Evolutionary conservation across 2,113 vertebrate genomes (phyloP).

Genomic region (Ochotona princeps): DNA sequence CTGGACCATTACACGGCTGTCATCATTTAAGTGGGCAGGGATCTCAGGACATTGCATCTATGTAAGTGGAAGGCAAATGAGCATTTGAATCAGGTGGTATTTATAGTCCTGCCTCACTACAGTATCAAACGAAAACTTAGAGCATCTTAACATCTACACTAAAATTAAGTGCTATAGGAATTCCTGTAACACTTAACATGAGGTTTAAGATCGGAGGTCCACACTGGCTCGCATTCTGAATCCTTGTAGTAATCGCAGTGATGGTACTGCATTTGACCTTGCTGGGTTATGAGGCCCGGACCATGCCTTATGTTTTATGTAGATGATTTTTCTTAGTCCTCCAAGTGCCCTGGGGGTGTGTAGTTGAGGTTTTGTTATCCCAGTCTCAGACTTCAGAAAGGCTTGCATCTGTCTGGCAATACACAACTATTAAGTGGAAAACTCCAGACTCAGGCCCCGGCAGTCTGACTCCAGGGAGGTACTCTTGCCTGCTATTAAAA

Average conservation of each 20-base stretch:
- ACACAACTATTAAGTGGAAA: constrained; percentile 18
- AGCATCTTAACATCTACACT: constrained; percentile 10
- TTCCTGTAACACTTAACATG: constrained; percentile 9
- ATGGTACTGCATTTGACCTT: neutral
- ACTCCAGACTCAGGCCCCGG: constrained; percentile 21
- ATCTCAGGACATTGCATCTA: neutral
- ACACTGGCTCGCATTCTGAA: neutral
- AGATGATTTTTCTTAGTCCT: constrained; percentile 17
- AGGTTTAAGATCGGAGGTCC: constrained; percentile 27
- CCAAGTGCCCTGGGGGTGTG: neutral
- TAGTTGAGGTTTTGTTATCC: neutral
- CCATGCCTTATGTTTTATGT: neutral
- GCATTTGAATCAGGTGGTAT: constrained; percentile 48
- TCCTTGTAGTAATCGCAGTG: neutral
- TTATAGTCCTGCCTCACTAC: constrained; percentile 21
- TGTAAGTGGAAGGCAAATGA: neutral
- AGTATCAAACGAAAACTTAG: constrained; percentile 34
- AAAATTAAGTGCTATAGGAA: neutral
- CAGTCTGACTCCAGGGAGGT: constrained; percentile 57
- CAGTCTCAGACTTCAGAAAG: neutral
- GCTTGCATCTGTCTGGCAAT: neutral
- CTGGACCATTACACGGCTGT: neutral
- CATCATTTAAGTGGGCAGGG: neutral
- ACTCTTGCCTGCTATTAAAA: constrained; percentile 50
- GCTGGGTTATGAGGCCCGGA: neutral